phyloP scores from a whole-genome alignment of 2,888 invertebrate species.

The Ganaspis brasiliensis region DNA sequence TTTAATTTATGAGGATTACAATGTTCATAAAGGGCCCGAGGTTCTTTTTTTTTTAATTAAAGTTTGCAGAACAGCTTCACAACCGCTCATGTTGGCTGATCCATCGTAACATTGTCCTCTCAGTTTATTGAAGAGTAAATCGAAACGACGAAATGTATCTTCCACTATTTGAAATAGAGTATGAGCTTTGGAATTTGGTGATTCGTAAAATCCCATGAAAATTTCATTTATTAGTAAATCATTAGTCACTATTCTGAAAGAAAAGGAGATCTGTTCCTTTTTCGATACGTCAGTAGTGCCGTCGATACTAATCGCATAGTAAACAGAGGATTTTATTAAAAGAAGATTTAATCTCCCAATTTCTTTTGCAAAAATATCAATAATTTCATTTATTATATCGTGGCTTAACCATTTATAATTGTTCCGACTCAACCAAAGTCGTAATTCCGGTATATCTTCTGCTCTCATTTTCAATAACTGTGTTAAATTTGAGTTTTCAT shows the following conservation, averaged over 20 bases:
- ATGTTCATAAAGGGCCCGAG: constrained; percentile 47
- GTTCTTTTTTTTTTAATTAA: constrained; percentile 44
- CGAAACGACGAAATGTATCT: constrained; percentile 32
- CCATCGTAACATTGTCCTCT: constrained; percentile 59
- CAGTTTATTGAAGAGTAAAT: constrained; percentile 43
- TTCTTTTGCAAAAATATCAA: constrained; percentile 16
- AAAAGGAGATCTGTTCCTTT: constrained; percentile 48
- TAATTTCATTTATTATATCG: constrained; percentile 39
- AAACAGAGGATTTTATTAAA: constrained; percentile 31
- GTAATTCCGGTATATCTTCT: not conserved
- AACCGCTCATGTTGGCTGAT: constrained; percentile 54
- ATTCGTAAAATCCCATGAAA: constrained; percentile 44
- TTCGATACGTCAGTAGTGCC: constrained; percentile 43
- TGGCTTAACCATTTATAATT: constrained; percentile 26
- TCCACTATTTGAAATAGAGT: constrained; percentile 36
- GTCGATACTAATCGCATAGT: constrained; percentile 43
- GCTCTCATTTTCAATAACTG: constrained; percentile 48
- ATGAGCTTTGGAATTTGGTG: constrained; percentile 35
- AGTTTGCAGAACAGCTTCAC: constrained; percentile 53
- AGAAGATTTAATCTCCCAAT: constrained; percentile 24
- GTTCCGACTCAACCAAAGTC: constrained; percentile 28
- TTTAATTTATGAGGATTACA: constrained; percentile 46
- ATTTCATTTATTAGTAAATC: constrained; percentile 44
- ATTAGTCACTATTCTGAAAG: constrained; percentile 41
- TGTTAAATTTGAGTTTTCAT: constrained; percentile 55